Percentiles rank a stretch among this genome's conserved stretches.
Conservation (phyloP, 2,888 invertebrate genomes). For the Callosobruchus maculatus region DNA sequence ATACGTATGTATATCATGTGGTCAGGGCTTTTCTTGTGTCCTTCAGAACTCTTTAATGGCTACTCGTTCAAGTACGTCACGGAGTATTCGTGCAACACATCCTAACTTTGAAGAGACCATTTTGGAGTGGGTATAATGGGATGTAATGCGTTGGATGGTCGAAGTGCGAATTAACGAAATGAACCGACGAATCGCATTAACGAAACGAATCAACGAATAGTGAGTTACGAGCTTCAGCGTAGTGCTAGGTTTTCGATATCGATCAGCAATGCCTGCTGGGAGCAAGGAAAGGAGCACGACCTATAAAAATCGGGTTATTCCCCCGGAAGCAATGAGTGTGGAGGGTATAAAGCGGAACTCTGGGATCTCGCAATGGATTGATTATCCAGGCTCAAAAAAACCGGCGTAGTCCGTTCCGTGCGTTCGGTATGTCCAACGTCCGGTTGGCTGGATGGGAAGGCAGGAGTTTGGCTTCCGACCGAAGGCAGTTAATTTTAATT, state of each 20-base stretch:
- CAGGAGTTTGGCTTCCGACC: constrained; percentile 17
- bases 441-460: constrained; percentile 2
- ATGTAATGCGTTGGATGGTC: too few relatives aligned
- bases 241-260: not conserved
- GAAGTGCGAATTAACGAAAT: too few relatives aligned
- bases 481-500: constrained; percentile 30
- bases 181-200: too few relatives aligned
- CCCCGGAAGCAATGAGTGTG: not conserved
- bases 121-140: too few relatives aligned
- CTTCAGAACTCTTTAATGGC: too few relatives aligned
- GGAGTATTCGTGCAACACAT: too few relatives aligned
- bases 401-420: not conserved
- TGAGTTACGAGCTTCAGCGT: too few relatives aligned
- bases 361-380: not conserved
- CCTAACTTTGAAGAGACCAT: too few relatives aligned
- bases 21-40: too few relatives aligned
- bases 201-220: too few relatives aligned
- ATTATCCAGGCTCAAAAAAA: not conserved
- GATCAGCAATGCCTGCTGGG: not conserved
- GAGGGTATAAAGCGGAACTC: not conserved
- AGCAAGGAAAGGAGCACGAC: not conserved
- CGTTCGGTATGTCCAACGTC: constrained; percentile 3
- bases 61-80: too few relatives aligned
- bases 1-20: too few relatives aligned
- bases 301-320: not conserved